Evolutionary conservation across 2,888 invertebrate species (phyloP), one percentile per base, ranked within the genome.

Genomic region (Scrobipalpa costella): DNA sequence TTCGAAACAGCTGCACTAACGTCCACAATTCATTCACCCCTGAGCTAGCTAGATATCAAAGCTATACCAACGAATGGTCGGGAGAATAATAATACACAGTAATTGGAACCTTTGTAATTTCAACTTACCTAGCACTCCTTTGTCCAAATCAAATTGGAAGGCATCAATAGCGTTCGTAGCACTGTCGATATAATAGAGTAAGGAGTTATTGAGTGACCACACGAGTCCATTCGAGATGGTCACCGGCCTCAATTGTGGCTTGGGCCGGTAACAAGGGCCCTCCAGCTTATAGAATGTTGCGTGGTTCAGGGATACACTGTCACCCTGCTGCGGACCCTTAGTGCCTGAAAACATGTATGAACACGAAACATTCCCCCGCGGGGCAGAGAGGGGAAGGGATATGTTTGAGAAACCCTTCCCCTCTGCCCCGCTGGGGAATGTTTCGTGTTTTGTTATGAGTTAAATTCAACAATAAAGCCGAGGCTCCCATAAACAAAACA

Each of bases 101-200:
- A n/a, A n/a, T 47, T 49, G 1, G 1, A 2, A 49, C n/a, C 9
- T 49, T 0, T 49, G 9, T n/a, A 40, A 40, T 13, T 40, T 13
- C 1, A 13, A 40, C 55, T 21, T 33, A 55, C 55, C 33, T 3
- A 55, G 88, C 6, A 68, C 75, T 52, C 92, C 93, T 19, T 76
- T 85, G 0, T 75, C 73, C 57, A 91, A 73, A 71, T 95, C 89
- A 74, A 92, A 96, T 75, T 95, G 93, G 73, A 93, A 95, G 8
- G 92, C 93, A 63, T 88, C 93, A 13, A 96, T 87, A 71, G 92
- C 88, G 34, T 83, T 73, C 0, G 93, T 93, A 0, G 89, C 83
- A 0, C 95, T 93, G 76, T 96, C 96, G 52, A 94, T 94, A 80
- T 94, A 95, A 79, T 93, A 96, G 80, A 96, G 88, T 47, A 90